Conservation (phyloP, 1,140 invertebrate species). For the Apis dorsata region DNA sequence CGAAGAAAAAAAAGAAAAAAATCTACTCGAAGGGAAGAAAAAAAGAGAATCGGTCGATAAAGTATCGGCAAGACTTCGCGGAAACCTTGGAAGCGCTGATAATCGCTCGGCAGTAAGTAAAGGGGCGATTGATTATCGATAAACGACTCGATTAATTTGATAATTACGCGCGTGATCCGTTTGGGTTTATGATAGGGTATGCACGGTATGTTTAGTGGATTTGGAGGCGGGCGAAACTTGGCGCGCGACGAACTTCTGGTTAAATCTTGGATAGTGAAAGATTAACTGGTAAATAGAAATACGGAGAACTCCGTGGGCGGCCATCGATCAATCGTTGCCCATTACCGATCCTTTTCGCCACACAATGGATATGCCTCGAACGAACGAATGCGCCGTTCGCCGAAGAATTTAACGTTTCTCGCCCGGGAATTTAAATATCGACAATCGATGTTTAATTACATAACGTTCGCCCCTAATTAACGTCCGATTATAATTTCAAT, state of each 20-base stretch:
- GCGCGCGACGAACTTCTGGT: conserved; percentile 10
- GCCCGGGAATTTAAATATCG: not conserved
- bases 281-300: conserved; percentile 29
- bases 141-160: conserved; percentile 21
- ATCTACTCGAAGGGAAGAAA: too few species aligned
- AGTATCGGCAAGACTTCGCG: too few species aligned
- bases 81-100: too few species aligned
- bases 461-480: conserved; percentile 7
- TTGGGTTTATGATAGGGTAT: not conserved
- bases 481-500: conserved; percentile 4
- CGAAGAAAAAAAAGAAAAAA: too few species aligned
- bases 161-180: not conserved
- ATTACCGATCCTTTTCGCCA: not conserved
- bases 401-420: not conserved
- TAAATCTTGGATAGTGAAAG: not conserved
- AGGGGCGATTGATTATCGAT: not conserved
- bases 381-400: not conserved
- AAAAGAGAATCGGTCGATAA: too few species aligned
- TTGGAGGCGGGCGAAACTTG: conserved; percentile 13
- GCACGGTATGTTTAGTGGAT: not conserved
- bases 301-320: not conserved
- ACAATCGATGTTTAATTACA: not conserved
- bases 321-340: not conserved
- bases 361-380: not conserved
- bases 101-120: too few species aligned